A percentile compares a stretch with the other conserved stretches of the same genome.
Conservation (phyloP, 2,888 invertebrate genomes). For the Monoplex corrugatus region DNA sequence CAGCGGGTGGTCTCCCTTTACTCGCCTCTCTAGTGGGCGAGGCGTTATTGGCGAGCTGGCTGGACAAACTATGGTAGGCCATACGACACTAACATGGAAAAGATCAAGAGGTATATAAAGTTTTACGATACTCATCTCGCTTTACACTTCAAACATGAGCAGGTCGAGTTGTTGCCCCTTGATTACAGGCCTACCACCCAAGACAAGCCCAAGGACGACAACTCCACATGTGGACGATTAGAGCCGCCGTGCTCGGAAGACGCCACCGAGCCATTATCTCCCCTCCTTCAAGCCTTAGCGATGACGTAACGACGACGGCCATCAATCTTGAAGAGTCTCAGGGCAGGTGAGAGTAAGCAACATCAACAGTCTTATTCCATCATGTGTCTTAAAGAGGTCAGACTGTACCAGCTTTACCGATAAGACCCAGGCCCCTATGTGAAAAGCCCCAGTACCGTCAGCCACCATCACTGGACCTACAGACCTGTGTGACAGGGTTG, state of each 20-base stretch:
- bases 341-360: background rate
- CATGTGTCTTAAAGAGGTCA: background rate
- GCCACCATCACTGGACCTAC: no score
- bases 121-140: background rate
- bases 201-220: background rate
- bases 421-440: no score
- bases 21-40: constrained; percentile 8
- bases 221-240: constrained; percentile 5
- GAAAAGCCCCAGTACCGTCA: no score
- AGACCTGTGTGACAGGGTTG: no score
- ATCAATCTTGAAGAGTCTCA: background rate
- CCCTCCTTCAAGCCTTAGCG: background rate
- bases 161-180: constrained; percentile 7
- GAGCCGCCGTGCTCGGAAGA: background rate
- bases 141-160: constrained; percentile 11
- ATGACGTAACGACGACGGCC: background rate
- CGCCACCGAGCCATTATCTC: constrained; percentile 7
- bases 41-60: constrained; percentile 15
- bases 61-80: constrained; percentile 11
- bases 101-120: constrained; percentile 28
- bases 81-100: background rate
- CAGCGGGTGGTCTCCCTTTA: constrained; percentile 36
- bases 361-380: background rate
- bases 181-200: background rate
- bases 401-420: no score